Base-by-base conservation (phyloP, 2,113 vertebrate genomes). In the Limnothrissa miodon region DNA sequence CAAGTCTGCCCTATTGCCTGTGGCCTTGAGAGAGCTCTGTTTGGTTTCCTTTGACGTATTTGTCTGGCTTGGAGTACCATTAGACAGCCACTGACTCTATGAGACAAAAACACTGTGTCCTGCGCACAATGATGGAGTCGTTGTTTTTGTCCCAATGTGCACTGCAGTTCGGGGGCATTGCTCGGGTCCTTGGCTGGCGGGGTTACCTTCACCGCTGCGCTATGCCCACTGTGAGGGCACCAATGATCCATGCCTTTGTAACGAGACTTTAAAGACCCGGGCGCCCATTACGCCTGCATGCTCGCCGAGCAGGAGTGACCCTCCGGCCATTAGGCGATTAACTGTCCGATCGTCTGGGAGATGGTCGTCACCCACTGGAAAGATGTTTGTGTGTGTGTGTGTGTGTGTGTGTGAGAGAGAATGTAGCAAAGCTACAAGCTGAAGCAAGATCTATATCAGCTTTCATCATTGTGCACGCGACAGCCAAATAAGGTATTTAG, bases 191-290 rank as follows among this genome's bases (percentile, higher is more conserved):
- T 74, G 66, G 66, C 66, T 74, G 1, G 13, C 29, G 33, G 46
- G 78, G 59, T 66, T 78, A 74, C 79, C 56, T 66, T 39, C 44
- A 82, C 48, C 23, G 45, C 45, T 82, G 39, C 62, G 78, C 62
- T 59, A 80, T 85, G 83, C 70, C 84, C 84, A 87, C 81, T 46
- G 70, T 42, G 81, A 83, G 83, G 86, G 48, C 70, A 86, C 86
- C 84, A 86, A 79, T 83, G 84, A 84, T 81, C 86, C 86, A 84
- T 84, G 82, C 83, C 88, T 83, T 79, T 11, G 59, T 87, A 89
- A 87, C 48, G 84, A 87, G 59, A 56, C 78, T 88, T 87, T 88
- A 88, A 88, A 87, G 82, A 88, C 84, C 82, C 62, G 66, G 59
- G 84, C 29, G 80, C 80, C 80, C 83, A 89, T 89, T 89, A 87